Percentiles rank a stretch among this genome's conserved stretches.
phyloP scores from a whole-genome alignment of 53 echinoderm and acorn worm genomes.

The Echinometra lucunter region DNA sequence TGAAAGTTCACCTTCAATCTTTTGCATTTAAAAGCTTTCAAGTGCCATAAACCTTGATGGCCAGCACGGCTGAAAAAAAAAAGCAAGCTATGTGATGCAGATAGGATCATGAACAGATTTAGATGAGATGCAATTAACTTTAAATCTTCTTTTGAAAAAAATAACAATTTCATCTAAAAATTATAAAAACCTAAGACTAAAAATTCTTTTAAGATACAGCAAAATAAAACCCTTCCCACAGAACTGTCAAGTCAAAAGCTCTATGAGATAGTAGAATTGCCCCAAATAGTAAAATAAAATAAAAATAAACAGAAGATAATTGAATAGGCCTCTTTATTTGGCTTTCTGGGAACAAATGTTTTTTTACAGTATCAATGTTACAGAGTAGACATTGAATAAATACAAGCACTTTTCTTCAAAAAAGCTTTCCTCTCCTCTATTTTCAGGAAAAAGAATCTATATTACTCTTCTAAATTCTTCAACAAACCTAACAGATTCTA shows the following conservation, averaged over 20 bases:
- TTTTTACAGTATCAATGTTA: conserved; percentile 22
- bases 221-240: not conserved
- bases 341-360: conserved; percentile 12
- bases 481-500: not conserved
- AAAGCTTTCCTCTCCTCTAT: not conserved
- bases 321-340: conserved; percentile 49
- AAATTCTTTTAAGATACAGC: not conserved
- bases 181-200: not conserved
- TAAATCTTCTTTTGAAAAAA: not conserved
- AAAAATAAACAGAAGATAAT: conserved; percentile 50
- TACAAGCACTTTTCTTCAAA: not conserved
- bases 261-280: conserved; percentile 15
- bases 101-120: not conserved
- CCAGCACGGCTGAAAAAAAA: not conserved
- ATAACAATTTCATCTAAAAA: not conserved
- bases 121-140: not conserved
- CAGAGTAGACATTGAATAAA: conserved; percentile 7
- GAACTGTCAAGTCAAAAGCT: not conserved
- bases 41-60: not conserved
- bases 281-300: conserved; percentile 41
- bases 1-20: too few species aligned
- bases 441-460: not conserved
- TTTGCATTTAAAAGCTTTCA: not conserved
- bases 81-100: not conserved
- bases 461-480: not conserved